phyloP scores from a whole-genome alignment of 1,140 invertebrate species.

The Drosophila navojoa region DNA sequence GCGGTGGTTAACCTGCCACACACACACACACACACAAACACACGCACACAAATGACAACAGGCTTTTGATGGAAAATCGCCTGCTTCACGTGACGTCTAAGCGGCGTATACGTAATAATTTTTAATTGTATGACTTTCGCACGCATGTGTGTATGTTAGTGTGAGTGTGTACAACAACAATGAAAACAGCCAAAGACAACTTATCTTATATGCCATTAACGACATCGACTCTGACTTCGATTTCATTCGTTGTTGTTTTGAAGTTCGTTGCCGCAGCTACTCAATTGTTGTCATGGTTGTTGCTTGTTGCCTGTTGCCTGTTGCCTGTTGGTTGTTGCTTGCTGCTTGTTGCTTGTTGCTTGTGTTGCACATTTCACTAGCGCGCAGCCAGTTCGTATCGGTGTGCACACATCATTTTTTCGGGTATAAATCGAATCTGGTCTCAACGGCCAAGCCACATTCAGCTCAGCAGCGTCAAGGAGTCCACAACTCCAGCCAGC shows the following conservation, averaged over 20 bases:
- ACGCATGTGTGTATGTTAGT: constrained; percentile 49
- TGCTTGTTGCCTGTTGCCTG: neutral
- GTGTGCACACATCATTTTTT: constrained; percentile 36
- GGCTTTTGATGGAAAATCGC: constrained; percentile 59
- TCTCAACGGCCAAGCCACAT: constrained; percentile 68
- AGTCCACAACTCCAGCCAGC: constrained; percentile 36
- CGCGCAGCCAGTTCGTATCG: constrained; percentile 23
- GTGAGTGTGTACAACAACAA: constrained; percentile 23
- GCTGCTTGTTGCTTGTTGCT: constrained; percentile 23
- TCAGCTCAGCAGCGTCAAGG: constrained; percentile 64
- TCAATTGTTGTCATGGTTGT: constrained; percentile 27
- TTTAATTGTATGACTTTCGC: constrained; percentile 74
- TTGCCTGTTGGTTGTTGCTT: constrained; percentile 25
- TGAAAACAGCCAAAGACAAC: constrained; percentile 34
- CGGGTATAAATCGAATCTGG: constrained; percentile 83
- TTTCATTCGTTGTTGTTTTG: constrained; percentile 42
- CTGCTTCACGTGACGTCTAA: constrained; percentile 41
- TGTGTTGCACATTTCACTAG: constrained; percentile 65
- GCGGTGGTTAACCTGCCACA: constrained; percentile 66
- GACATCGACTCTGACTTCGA: constrained; percentile 40
- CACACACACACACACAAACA: constrained; percentile 9
- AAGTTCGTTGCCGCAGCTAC: constrained; percentile 73
- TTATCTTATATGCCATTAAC: constrained; percentile 41
- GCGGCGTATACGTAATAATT: constrained; percentile 75
- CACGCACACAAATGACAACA: constrained; percentile 43